Conservation (phyloP, 2,888 invertebrate genomes). For the Steinernema hermaphroditum region DNA sequence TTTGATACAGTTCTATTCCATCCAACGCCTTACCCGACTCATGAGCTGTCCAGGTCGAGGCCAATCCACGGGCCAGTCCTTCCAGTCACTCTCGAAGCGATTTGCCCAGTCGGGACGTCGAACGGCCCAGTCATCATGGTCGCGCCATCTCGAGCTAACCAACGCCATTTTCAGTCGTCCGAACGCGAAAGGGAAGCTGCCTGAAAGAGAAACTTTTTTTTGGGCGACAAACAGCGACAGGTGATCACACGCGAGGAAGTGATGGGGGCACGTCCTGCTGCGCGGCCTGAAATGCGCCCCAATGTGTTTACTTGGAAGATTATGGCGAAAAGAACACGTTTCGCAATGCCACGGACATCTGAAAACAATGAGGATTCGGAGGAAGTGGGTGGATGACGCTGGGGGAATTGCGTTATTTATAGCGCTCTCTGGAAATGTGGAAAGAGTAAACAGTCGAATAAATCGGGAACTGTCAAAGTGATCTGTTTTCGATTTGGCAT, state of each 20-base stretch:
- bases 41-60: slow-evolving; percentile 59
- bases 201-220: background rate
- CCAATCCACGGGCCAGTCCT: slow-evolving; percentile 63
- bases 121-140: too few relatives aligned
- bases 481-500: too few relatives aligned
- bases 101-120: background rate
- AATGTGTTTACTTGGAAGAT: background rate
- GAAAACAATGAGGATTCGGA: slow-evolving; percentile 12
- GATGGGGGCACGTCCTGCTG: background rate
- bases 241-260: background rate
- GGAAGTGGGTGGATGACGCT: background rate
- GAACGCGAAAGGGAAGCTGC: too few relatives aligned
- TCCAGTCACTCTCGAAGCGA: slow-evolving; percentile 38
- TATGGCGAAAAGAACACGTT: background rate
- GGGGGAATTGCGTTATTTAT: background rate
- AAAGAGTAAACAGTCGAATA: background rate
- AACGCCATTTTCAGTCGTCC: background rate
- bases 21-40: slow-evolving; percentile 51
- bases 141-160: background rate
- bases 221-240: slow-evolving; percentile 9
- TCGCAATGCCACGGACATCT: background rate
- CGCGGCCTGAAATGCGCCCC: background rate
- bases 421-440: too few relatives aligned
- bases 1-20: too few relatives aligned
- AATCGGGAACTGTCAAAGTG: background rate